Evolutionary conservation across 2,113 vertebrate species (phyloP), one percentile per base, ranked within the genome.

Genomic region (Syrmaticus mikado): DNA sequence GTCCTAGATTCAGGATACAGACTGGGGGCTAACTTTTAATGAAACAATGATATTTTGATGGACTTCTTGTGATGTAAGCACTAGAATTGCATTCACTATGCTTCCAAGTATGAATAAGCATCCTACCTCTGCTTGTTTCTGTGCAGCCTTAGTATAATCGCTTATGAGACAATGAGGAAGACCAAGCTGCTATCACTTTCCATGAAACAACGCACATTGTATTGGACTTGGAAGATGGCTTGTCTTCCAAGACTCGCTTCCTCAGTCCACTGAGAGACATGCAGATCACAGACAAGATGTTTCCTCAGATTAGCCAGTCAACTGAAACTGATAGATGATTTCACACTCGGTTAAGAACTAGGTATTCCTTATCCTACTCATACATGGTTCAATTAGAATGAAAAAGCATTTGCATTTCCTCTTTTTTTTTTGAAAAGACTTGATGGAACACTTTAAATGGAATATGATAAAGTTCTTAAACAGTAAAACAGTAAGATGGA

Each of bases 311-410:
- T 87, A 92, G 20, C 53, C 82, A 81, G 74, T 90, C 86, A 90
- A 6, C n/a, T 66, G 67, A 84, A 95, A 87, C 4, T 30, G 77
- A 92, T 12, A 28, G 36, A 87, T 58, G 45, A 85, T 87, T 96
- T 85, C 72, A 85, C 0, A 11, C 62, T 92, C 58, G 79, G 70
- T 32, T 92, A 85, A 76, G 71, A 89, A 76, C 55, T 62, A 87
- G 53, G 41, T 60, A 28, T 22, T 93, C 25, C 36, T 89, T 58
- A 55, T 53, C 27, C 41, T 87, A 70, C 72, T 71, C 8, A 41
- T 46, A 1, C 55, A 85, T 64, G 10, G 66, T 43, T 70, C 17
- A 74, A 3, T 41, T 89, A 70, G 55, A 85, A 14, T 19, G 28
- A 73, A 89, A 84, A 89, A 41, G 8, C 10, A 28, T n/a, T 76